Conservation (phyloP, 2,888 invertebrate species). For the Amphimallon solstitiale region DNA sequence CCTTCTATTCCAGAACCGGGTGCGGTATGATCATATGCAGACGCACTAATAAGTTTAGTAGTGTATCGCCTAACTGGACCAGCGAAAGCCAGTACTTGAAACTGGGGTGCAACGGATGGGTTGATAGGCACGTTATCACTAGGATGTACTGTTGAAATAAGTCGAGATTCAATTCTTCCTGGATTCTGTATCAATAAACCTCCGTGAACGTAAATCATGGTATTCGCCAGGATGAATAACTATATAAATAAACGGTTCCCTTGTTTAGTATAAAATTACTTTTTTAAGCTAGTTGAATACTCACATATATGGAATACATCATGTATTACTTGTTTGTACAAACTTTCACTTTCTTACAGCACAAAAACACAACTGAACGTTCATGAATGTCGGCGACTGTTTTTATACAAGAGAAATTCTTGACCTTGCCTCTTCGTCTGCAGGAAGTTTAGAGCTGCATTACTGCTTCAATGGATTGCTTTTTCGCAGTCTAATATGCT, state of each 20-base stretch:
- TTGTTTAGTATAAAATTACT: slow-evolving; percentile 26
- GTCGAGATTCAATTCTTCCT: slow-evolving; percentile 10
- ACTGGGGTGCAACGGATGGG: slow-evolving; percentile 7
- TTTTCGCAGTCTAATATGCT: slow-evolving; percentile 6
- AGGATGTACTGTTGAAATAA: slow-evolving; percentile 1
- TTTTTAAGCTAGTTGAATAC: slow-evolving; percentile 9
- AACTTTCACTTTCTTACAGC: slow-evolving; percentile 29
- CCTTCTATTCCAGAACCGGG: slow-evolving; percentile 49
- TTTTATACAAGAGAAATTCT: slow-evolving; percentile 31
- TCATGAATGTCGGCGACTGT: slow-evolving; percentile 28
- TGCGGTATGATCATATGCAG: slow-evolving; percentile 45
- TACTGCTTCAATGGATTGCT: slow-evolving; percentile 3
- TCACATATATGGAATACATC: slow-evolving; percentile 26
- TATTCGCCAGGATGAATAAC: slow-evolving; percentile 10
- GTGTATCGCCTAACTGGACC: slow-evolving; percentile 33
- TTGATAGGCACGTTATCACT: slow-evolving; percentile 2
- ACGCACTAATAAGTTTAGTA: slow-evolving; percentile 33
- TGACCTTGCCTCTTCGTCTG: slow-evolving; percentile 32
- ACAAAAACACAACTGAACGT: slow-evolving; percentile 29
- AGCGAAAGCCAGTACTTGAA: slow-evolving; percentile 35
- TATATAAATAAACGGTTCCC: slow-evolving; percentile 7
- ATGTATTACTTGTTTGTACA: neutral
- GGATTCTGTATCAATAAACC: slow-evolving; percentile 22
- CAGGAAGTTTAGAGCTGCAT: slow-evolving; percentile 22
- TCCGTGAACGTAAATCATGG: slow-evolving; percentile 12